Conservation (phyloP, 2,113 vertebrate genomes). For the Sigmodon hispidus region DNA sequence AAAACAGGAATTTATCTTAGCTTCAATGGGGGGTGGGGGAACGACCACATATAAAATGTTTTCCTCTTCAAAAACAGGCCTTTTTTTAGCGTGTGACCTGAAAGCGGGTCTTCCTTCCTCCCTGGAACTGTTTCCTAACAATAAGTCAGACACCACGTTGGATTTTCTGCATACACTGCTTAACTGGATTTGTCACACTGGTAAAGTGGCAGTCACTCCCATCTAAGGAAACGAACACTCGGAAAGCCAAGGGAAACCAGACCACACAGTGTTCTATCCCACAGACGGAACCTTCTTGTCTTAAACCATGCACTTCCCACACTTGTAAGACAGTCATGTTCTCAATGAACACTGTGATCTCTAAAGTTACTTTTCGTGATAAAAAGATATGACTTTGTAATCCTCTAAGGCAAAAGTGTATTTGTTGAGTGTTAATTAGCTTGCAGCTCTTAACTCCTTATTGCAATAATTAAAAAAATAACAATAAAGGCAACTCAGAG, state of each 20-base stretch:
- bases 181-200: constrained; percentile 9
- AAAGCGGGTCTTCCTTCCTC: constrained; percentile 48
- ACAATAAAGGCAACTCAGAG: not conserved
- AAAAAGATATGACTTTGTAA: constrained; percentile 11
- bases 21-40: not conserved
- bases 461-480: constrained; percentile 30
- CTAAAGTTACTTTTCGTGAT: not conserved
- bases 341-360: not conserved
- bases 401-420: not conserved
- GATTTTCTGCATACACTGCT: not conserved
- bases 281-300: not conserved
- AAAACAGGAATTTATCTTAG: constrained; percentile 73
- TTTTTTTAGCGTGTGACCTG: constrained; percentile 69
- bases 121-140: constrained; percentile 55
- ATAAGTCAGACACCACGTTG: constrained; percentile 16
- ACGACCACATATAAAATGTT: not conserved
- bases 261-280: no score
- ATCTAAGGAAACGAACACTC: constrained; percentile 39
- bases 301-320: not conserved
- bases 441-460: constrained; percentile 27
- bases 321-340: constrained; percentile 31
- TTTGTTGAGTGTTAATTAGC: not conserved
- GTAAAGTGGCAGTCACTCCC: constrained; percentile 32
- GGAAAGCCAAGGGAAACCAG: not conserved
- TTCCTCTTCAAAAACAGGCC: constrained; percentile 45